Percentiles rank a stretch among this genome's conserved stretches.
These are phyloP conservation scores for Agapornis roseicollis DNA, from an alignment of 2,113 vertebrate genomes.

Conservation along the genomic window DNA sequence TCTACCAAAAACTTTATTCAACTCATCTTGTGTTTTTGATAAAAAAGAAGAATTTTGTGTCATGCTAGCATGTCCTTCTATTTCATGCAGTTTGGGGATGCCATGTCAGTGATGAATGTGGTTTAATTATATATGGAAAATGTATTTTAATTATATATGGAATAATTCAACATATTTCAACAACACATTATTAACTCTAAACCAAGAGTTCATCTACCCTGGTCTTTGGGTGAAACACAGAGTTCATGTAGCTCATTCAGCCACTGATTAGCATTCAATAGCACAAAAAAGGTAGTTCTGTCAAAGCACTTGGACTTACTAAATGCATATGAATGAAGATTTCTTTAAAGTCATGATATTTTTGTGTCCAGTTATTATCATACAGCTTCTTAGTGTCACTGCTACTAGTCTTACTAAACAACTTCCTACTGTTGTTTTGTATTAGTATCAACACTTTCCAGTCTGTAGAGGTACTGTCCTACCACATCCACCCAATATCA, in stretches of 20 bases:
- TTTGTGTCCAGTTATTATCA: background rate
- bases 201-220: background rate
- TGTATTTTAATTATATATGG: background rate
- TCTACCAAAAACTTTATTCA: background rate
- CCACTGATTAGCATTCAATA: background rate
- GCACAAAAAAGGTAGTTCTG: background rate
- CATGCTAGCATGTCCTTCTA: background rate
- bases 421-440: background rate
- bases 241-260: background rate
- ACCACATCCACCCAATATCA: background rate
- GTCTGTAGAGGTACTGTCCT: background rate
- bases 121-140: background rate
- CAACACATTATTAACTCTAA: slow-evolving; percentile 26
- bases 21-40: background rate
- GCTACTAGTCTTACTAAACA: background rate
- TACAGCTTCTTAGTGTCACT: background rate
- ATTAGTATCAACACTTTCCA: background rate
- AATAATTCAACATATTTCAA: slow-evolving; percentile 28
- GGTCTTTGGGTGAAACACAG: background rate
- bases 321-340: background rate
- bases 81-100: background rate
- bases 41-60: background rate
- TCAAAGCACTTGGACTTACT: background rate
- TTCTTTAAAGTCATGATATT: background rate
- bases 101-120: background rate